Evolutionary conservation across 30 jellyfish, hydroid and myxozoan genomes (phyloP).

Genomic region (Chrysaora quinquecirrha): DNA sequence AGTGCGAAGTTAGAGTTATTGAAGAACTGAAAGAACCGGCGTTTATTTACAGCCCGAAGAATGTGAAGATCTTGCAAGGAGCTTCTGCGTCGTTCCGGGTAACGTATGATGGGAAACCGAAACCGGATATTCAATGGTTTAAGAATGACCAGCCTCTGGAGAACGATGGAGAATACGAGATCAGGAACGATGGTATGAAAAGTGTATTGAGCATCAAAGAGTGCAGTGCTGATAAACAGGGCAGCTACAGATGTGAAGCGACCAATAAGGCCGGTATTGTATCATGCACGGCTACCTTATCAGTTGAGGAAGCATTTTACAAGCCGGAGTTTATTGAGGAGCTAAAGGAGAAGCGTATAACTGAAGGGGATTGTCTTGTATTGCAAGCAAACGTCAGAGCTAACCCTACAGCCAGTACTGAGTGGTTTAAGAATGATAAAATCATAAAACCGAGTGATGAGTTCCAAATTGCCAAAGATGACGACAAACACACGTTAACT

Average conservation of each 20-base stretch:
- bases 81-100: constrained; percentile 73
- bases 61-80: constrained; percentile 65
- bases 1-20: constrained; percentile 51
- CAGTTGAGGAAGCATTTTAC: constrained; percentile 78
- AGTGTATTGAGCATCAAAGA: constrained; percentile 48
- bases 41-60: constrained; percentile 75
- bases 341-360: constrained; percentile 32
- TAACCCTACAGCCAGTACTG: constrained; percentile 81
- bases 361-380: constrained; percentile 63
- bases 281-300: constrained; percentile 60
- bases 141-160: constrained; percentile 57
- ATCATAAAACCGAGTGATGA: constrained; percentile 13
- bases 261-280: constrained; percentile 77
- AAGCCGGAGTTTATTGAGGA: constrained; percentile 78
- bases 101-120: constrained; percentile 88
- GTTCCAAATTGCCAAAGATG: constrained; percentile 16
- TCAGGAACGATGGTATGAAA: constrained; percentile 75
- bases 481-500: constrained; percentile 8
- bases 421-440: constrained; percentile 87
- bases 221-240: constrained; percentile 54
- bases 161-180: constrained; percentile 41
- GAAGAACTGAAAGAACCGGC: constrained; percentile 82
- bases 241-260: constrained; percentile 75
- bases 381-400: constrained; percentile 75
- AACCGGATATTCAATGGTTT: constrained; percentile 84